phyloP scores from a whole-genome alignment of 2,797 vertebrate species.

The Echeneis naucrates region DNA sequence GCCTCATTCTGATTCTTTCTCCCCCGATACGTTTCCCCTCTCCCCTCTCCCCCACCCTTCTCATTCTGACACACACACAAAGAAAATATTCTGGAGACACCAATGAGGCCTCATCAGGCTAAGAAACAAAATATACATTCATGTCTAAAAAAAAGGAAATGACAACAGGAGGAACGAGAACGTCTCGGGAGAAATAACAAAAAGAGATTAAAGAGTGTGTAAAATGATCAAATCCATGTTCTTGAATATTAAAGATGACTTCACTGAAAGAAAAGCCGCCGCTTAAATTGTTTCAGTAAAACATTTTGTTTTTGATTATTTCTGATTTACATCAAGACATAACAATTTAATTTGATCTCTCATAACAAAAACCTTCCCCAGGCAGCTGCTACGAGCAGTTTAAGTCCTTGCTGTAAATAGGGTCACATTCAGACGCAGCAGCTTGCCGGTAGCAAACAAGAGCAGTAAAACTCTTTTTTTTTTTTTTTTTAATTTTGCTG shows the following conservation, averaged over 20 bases:
- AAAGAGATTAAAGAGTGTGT: conserved; percentile 2
- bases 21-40: conserved; percentile 10
- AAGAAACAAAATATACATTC: conserved; percentile 28
- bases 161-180: background rate
- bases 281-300: conserved; percentile 19
- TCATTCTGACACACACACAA: conserved; percentile 40
- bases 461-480: conserved; percentile 18
- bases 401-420: background rate
- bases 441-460: conserved; percentile 10
- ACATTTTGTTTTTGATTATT: background rate
- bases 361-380: background rate
- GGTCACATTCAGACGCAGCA: background rate
- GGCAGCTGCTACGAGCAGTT: background rate
- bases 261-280: background rate
- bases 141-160: conserved; percentile 24
- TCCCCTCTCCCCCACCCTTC: conserved; percentile 20
- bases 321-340: background rate
- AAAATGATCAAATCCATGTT: conserved; percentile 4
- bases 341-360: background rate
- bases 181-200: no score
- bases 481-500: no score
- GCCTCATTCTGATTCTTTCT: conserved; percentile 39
- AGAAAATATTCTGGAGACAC: conserved; percentile 55
- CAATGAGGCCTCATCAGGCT: conserved; percentile 35
- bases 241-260: background rate